Base-by-base conservation (phyloP, 2,113 vertebrate genomes). In the Notiomystis cincta region DNA sequence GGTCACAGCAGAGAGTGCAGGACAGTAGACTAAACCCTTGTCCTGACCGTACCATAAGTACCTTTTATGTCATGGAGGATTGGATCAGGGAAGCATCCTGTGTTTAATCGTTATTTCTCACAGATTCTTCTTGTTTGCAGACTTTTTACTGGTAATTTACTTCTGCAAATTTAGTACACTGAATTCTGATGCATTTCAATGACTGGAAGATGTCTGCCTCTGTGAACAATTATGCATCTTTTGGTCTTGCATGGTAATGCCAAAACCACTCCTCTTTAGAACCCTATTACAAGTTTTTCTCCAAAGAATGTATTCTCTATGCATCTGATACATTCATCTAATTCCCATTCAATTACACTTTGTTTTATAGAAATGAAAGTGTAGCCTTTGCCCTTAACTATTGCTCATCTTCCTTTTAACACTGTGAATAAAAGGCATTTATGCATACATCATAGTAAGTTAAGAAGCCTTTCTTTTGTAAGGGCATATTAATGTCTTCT, bases 391-490 rank as follows among this genome's bases (percentile, higher is more conserved):
- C 54, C 33, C 69, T 95, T 72, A 82, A 38, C 28, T 92, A 20
- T 82, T 66, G 48, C 57, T 93, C 50, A 51, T 96, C 57, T 87
- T 89, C 40, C 31, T 94, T 89, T 69, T 75, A 82, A 42, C 60
- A 79, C 33, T 61, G 38, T 87, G 50, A 93, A 84, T 81, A 50
- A 80, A 84, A 91, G 45, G 4, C 56, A 57, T 31, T 90, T 95
- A 66, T 61, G 58, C 56, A 87, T 60, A 27, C 23, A 54, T 70
- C 31, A 42, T 67, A 51, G 45, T 64, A 87, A 89, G 67, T 77
- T 69, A 92, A 65, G 47, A 78, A 77, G 35, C 30, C 30, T 81
- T 71, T 82, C n/a, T 82, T 90, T 92, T 76, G 40, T 72, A 76
- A n/a, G 27, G 17, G 27, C 35, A 8, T 81, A 54, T 86, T 93